Evolutionary conservation across 2,113 vertebrate species (phyloP), one percentile per base, ranked within the genome.

Genomic region (Alces alces): DNA sequence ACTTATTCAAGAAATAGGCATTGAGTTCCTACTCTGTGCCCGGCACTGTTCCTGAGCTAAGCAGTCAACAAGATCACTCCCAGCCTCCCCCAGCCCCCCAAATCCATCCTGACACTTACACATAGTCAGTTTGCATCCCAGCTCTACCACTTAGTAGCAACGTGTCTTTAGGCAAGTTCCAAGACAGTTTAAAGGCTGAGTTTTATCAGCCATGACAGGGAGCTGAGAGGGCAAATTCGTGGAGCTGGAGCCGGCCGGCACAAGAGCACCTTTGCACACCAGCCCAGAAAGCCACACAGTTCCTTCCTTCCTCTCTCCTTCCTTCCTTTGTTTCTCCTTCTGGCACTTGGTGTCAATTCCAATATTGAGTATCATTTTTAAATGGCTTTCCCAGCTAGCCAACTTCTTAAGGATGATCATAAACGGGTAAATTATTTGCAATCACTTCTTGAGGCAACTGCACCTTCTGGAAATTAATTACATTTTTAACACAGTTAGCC

Each of bases 401-500:
- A 57, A 95, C 61, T 96, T 98, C 96, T 90, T 86, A 43, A 93
- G 88, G 57, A 6, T 78, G 58, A 93, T 66, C 87, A 36, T 78
- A 97, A 97, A 82, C 15, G 25, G 23, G 58, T 91, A 97, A 97
- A 95, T 98, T 82, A 97, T 98, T 98, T 98, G 64, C 86, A 86
- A 90, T 97, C 1, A 95, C 96, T 97, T 97, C 82, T 64, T 91
- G 90, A 95, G 98, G 93, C 66, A 70, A 91, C 97, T 89, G 95
- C 89, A 55, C 84, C 80, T 98, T 94, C 98, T 96, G 58, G 98
- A 97, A 98, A 97, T 97, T 82, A 98, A 95, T 97, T 95, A 73
- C 89, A 16, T 47, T 95, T 97, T 97, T 97, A 88, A 92, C 84
- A 89, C 90, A 97, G 97, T 97, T 96, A 93, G 54, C 85, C 91